phyloP scores from a whole-genome alignment of 2,113 vertebrate genomes.

The Murina feae region DNA sequence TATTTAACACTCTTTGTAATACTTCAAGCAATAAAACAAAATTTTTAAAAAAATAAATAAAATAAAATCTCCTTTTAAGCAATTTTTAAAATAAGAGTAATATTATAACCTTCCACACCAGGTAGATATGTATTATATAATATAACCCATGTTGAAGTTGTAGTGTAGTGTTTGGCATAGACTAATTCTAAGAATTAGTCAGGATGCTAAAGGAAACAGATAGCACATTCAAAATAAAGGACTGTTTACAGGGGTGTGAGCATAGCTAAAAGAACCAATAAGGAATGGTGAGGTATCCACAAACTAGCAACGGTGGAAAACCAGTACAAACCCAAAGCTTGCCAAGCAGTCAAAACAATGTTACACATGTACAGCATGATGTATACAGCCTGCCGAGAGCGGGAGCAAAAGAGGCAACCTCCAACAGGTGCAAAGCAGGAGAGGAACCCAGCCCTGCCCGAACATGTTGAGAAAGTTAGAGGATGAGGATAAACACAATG shows the following conservation, averaged over 20 bases:
- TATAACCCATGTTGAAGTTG: slow-evolving; percentile 4
- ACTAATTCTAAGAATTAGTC: slow-evolving; percentile 44
- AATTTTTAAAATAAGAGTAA: neutral
- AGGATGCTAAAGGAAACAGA: slow-evolving; percentile 58
- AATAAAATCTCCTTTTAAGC: neutral
- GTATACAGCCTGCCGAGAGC: neutral
- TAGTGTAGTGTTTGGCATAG: slow-evolving; percentile 35
- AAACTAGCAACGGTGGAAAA: neutral
- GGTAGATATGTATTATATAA: neutral
- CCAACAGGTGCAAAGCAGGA: neutral
- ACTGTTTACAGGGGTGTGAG: slow-evolving; percentile 57
- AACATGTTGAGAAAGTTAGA: neutral
- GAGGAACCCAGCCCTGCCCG: neutral
- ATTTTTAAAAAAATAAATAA: no score
- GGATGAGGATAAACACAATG: neutral
- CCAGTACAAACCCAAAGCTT: neutral
- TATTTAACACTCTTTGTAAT: no score
- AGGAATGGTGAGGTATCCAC: neutral
- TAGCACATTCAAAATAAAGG: slow-evolving; percentile 59
- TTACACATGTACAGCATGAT: neutral
- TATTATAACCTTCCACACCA: slow-evolving; percentile 35
- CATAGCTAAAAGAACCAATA: slow-evolving; percentile 50
- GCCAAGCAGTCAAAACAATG: neutral
- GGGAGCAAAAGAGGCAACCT: neutral
- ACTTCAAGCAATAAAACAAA: no score